Percentiles rank a stretch among this genome's conserved stretches.
phyloP scores from a whole-genome alignment of 1,140 invertebrate species.

The Oreohelix idahoensis region DNA sequence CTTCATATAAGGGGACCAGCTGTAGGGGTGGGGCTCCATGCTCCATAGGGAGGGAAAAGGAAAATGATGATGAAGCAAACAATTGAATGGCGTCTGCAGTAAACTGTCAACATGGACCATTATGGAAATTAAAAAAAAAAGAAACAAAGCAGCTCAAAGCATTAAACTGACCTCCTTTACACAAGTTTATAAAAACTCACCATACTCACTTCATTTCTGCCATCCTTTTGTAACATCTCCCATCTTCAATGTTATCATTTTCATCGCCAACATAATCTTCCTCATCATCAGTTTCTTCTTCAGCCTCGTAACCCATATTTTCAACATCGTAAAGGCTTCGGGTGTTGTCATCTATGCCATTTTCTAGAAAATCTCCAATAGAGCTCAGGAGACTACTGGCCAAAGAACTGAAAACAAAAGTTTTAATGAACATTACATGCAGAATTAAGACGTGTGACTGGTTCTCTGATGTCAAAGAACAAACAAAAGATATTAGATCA shows the following conservation, averaged over 20 bases:
- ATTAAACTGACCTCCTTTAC: too few species aligned
- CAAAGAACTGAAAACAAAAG: conserved; percentile 62
- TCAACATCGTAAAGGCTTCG: conserved; percentile 65
- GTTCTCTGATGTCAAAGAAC: too few species aligned
- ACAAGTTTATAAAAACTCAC: not conserved
- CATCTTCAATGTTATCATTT: conserved; percentile 27
- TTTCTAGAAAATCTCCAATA: conserved; percentile 75
- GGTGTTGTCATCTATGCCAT: conserved; percentile 75
- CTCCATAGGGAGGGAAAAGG: too few species aligned
- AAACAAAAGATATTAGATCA: too few species aligned
- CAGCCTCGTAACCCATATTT: conserved; percentile 20
- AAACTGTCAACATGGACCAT: too few species aligned
- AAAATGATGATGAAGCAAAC: too few species aligned
- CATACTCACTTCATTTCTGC: conserved; percentile 31
- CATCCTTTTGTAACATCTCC: not conserved
- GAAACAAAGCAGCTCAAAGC: too few species aligned
- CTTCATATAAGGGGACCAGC: too few species aligned
- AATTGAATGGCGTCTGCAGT: too few species aligned
- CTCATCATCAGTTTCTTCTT: conserved; percentile 24
- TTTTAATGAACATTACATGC: not conserved
- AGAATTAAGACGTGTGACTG: too few species aligned
- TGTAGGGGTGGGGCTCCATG: too few species aligned
- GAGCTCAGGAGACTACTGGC: conserved; percentile 75
- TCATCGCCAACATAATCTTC: conserved; percentile 34
- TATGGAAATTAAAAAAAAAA: too few species aligned